These are phyloP conservation scores for Chamaetylas fuelleborni DNA, from an alignment of 2,113 vertebrate species.

Conservation along the genomic window DNA sequence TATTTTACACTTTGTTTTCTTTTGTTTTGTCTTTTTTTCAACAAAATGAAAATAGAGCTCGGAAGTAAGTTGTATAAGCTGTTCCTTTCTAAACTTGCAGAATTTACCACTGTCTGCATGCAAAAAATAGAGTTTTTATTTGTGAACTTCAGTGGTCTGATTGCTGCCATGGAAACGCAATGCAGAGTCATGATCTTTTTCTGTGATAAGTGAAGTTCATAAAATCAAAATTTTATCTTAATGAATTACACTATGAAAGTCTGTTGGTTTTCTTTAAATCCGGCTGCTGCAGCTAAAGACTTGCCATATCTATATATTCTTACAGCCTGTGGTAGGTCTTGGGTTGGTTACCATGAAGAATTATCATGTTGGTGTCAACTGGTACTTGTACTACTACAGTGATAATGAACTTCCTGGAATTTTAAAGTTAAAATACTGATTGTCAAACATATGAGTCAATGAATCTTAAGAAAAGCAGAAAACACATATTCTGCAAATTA, in stretches of 20 bases:
- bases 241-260: slow-evolving; percentile 25
- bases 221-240: slow-evolving; percentile 48
- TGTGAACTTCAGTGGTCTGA: slow-evolving; percentile 86
- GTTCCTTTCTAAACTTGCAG: slow-evolving; percentile 83
- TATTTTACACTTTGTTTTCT: slow-evolving; percentile 82
- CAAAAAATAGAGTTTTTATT: slow-evolving; percentile 85
- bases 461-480: neutral
- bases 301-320: slow-evolving; percentile 15
- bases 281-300: slow-evolving; percentile 72
- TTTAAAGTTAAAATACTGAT: neutral
- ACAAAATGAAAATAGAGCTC: slow-evolving; percentile 99
- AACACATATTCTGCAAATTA: neutral
- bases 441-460: neutral
- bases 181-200: slow-evolving; percentile 87
- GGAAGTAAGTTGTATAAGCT: slow-evolving; percentile 95
- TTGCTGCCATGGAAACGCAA: slow-evolving; percentile 81
- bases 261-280: slow-evolving; percentile 63
- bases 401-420: neutral
- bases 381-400: neutral
- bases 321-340: neutral
- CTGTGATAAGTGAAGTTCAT: slow-evolving; percentile 95
- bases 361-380: neutral
- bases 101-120: slow-evolving; percentile 93
- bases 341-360: neutral
- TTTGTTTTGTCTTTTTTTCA: slow-evolving; percentile 91